Conservation (phyloP, 1,140 invertebrate species). For the Drosophila tani region DNA sequence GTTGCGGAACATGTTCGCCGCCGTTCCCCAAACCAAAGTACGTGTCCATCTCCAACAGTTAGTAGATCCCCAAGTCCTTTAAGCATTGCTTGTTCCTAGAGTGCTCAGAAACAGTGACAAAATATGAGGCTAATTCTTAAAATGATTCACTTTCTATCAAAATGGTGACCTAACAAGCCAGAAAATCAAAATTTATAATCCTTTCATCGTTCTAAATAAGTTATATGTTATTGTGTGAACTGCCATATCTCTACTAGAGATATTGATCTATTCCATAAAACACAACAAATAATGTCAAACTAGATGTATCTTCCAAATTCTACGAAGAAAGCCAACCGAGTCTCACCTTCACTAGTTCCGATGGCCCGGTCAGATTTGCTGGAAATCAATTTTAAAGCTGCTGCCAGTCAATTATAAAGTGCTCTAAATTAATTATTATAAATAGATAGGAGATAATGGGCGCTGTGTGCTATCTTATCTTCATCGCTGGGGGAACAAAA, state of each 20-base stretch:
- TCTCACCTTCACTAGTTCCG: conserved; percentile 21
- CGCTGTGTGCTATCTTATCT: conserved; percentile 29
- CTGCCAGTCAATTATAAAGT: conserved; percentile 31
- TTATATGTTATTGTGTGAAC: too few relatives aligned
- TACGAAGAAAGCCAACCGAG: not conserved
- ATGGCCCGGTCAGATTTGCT: conserved; percentile 22
- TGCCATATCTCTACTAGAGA: too few relatives aligned
- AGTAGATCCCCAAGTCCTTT: not conserved
- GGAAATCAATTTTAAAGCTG: conserved; percentile 23
- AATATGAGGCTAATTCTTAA: not conserved
- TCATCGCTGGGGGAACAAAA: conserved; percentile 20
- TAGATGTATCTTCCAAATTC: too few relatives aligned
- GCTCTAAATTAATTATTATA: conserved; percentile 33
- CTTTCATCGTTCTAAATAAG: too few relatives aligned
- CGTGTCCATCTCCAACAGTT: not conserved
- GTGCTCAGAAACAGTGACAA: not conserved
- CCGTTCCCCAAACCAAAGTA: conserved; percentile 62
- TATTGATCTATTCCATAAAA: not conserved
- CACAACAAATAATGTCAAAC: too few relatives aligned
- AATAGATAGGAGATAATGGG: conserved; percentile 15
- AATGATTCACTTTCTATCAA: not conserved
- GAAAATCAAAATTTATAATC: too few relatives aligned
- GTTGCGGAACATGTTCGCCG: conserved; percentile 71
- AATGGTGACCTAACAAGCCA: not conserved
- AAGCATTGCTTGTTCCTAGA: not conserved